Base-by-base conservation (phyloP, 2,113 vertebrate species). In the Hypomesus transpacificus region DNA sequence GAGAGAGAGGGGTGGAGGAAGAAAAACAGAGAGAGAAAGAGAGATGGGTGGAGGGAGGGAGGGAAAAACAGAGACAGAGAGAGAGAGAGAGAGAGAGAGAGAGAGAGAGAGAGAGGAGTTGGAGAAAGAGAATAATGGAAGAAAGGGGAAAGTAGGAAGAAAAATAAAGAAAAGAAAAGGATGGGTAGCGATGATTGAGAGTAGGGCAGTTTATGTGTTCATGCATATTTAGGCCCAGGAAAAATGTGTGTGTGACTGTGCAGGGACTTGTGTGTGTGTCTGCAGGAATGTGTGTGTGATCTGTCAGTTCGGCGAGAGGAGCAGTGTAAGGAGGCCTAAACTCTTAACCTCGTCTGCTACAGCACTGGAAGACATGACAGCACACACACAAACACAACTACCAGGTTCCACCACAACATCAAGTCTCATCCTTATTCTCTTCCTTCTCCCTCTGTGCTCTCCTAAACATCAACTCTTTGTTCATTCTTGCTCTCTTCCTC, bases 261-360 rank as follows among this genome's bases (percentile, higher is more conserved):
- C 69, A 61, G 69, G 31, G 31, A 34, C 31, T 34, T 34, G 22
- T 50, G 65, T 52, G 21, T 24, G n/a, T 60, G 77, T 75, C 79
- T 54, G 66, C 63, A n/a, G 56, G 66, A 24, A 31, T 75, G 78
- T 73, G 71, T 73, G 65, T 57, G 51, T 58, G 70, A 77, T 84
- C 84, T 89, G 89, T 87, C 88, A 89, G 85, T 61, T 82, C 80
- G 80, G 78, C 81, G 87, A 81, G 87, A 81, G 73, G 86, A 75
- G 76, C 76, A 82, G 80, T 84, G 84, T 86, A 79, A 89, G 82
- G 84, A 70, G 80, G 77, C 84, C 85, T 84, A 5, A 74, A 85
- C 80, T 75, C 81, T 86, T 87, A 86, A 87, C 87, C 86, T 88
- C 74, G 60, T 85, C 83, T 83, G 80, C 76, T 82, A 60, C 83